phyloP scores from a whole-genome alignment of 2,113 vertebrate species.

The Bettongia penicillata region DNA sequence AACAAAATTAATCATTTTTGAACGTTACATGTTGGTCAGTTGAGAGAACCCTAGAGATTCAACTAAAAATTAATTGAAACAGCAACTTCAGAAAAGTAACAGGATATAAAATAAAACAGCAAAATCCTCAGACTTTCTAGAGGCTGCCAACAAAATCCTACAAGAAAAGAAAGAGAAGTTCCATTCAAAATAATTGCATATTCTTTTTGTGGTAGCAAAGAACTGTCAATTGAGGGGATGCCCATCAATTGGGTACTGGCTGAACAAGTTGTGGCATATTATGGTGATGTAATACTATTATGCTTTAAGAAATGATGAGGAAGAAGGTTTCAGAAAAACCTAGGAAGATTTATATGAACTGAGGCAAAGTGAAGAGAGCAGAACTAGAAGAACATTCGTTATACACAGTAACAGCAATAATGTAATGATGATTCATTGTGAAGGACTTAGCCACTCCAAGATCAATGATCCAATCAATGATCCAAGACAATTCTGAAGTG shows the following conservation, averaged over 20 bases:
- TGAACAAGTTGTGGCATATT: neutral
- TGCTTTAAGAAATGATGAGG: neutral
- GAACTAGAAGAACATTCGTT: neutral
- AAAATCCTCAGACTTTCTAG: neutral
- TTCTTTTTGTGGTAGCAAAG: neutral
- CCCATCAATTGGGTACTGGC: neutral
- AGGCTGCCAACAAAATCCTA: neutral
- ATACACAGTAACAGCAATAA: neutral
- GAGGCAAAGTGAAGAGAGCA: neutral
- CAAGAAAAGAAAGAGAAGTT: neutral
- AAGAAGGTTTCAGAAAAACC: neutral
- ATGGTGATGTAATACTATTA: neutral
- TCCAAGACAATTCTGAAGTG: neutral
- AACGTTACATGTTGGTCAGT: neutral
- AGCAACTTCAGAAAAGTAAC: neutral
- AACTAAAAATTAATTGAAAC: neutral
- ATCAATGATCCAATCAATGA: neutral
- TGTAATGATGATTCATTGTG: neutral
- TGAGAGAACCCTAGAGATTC: neutral
- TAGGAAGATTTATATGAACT: too few relatives aligned
- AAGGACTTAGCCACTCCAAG: neutral
- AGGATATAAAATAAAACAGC: neutral
- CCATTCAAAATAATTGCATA: neutral
- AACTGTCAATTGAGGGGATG: neutral
- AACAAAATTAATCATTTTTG: neutral